Percentiles rank a stretch among this genome's conserved stretches.
Evolutionary conservation across 2,113 vertebrate species (phyloP).

Genomic region (Aythya baeri): DNA sequence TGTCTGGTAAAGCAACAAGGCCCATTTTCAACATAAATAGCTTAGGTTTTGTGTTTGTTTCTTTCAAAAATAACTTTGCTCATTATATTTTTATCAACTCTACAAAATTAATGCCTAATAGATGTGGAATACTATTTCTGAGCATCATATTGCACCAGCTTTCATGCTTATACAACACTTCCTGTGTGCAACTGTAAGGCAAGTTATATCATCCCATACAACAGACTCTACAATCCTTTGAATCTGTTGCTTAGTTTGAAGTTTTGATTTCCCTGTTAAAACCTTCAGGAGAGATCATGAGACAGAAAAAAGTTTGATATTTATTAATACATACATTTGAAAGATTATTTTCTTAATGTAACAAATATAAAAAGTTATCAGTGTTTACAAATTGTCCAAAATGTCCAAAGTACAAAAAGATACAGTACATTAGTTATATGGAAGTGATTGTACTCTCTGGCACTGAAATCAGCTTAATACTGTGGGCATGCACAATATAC

Average conservation of each 20-base stretch:
- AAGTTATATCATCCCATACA: neutral
- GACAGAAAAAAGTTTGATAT: slow-evolving; percentile 17
- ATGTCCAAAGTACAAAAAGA: slow-evolving; percentile 77
- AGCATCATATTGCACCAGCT: neutral
- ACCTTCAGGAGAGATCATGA: neutral
- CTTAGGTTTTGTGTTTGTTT: neutral
- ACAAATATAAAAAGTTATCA: slow-evolving; percentile 81
- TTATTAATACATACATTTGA: slow-evolving; percentile 70
- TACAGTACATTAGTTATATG: slow-evolving; percentile 65
- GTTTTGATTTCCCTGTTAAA: neutral
- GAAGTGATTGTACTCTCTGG: slow-evolving; percentile 69
- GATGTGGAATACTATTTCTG: neutral
- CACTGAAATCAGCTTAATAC: slow-evolving; percentile 45
- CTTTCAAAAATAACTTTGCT: neutral
- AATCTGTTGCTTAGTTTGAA: neutral
- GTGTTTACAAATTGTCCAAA: slow-evolving; percentile 80
- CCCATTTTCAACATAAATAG: neutral
- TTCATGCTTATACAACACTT: neutral
- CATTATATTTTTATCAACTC: neutral
- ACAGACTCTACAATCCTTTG: neutral
- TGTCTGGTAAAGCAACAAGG: neutral
- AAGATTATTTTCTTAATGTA: slow-evolving; percentile 75
- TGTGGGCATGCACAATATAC: slow-evolving; percentile 72
- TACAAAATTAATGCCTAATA: neutral
- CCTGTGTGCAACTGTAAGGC: neutral